Evolutionary conservation across 2,888 invertebrate species (phyloP).

Genomic region (Mylabris sibirica): DNA sequence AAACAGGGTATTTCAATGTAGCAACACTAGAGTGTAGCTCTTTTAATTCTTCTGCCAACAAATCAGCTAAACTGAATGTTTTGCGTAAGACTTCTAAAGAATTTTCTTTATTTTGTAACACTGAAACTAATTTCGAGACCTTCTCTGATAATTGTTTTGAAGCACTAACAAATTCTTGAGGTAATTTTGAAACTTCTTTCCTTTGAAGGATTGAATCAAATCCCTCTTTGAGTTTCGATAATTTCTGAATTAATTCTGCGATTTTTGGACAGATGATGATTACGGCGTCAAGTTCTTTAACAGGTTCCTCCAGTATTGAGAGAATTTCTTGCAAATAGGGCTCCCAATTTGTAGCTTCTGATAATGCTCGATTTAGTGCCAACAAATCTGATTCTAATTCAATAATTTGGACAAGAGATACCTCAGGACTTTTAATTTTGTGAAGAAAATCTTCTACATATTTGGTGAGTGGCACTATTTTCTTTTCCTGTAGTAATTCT

Average conservation of each 20-base stretch:
- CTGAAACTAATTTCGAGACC: background rate
- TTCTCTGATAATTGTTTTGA: background rate
- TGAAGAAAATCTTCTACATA: background rate
- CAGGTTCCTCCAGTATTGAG: background rate
- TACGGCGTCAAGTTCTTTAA: background rate
- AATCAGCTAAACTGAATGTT: background rate
- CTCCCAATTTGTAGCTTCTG: background rate
- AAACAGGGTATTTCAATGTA: background rate
- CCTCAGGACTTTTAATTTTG: background rate
- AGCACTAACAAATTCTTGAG: background rate
- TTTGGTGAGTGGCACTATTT: background rate
- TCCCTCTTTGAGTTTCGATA: background rate
- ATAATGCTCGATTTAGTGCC: background rate
- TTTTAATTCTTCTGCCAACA: background rate
- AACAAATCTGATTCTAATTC: background rate
- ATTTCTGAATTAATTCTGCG: background rate
- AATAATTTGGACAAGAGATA: background rate
- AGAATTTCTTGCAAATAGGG: background rate
- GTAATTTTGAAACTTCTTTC: background rate
- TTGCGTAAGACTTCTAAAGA: background rate
- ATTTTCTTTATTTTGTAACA: background rate
- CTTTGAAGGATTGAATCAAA: background rate
- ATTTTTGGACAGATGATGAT: background rate
- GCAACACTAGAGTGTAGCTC: background rate
- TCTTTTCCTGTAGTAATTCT: constrained; percentile 13